phyloP scores from a whole-genome alignment of 2,113 vertebrate species.

The Bubo scandiacus region DNA sequence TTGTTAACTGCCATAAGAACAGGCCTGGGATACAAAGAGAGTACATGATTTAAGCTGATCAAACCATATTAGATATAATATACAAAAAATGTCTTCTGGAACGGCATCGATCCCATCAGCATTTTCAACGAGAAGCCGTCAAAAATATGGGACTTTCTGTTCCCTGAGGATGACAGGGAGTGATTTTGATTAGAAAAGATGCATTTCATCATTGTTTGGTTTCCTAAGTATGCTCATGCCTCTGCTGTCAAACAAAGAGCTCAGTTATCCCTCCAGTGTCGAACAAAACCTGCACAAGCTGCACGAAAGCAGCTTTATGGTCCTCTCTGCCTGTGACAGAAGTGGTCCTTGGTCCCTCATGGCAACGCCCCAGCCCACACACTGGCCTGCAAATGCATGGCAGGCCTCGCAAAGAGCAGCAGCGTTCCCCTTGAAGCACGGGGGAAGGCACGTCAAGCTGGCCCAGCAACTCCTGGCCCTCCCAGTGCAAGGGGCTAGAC shows the following conservation, averaged over 20 bases:
- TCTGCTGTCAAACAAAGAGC: not conserved
- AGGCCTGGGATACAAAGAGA: not conserved
- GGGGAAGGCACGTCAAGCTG: not conserved
- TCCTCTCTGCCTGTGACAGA: not conserved
- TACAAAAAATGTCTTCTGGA: not conserved
- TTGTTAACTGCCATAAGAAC: not conserved
- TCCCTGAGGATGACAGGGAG: not conserved
- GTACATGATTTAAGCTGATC: not conserved
- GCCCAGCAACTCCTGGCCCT: not conserved
- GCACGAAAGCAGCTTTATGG: not conserved
- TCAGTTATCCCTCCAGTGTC: not conserved
- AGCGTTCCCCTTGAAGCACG: rapidly evolving
- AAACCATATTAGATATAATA: not conserved
- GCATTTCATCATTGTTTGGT: not conserved
- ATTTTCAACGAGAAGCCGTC: not conserved
- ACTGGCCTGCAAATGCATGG: rapidly evolving
- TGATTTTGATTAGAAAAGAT: not conserved
- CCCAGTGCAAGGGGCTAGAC: not conserved
- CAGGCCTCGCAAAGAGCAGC: rapidly evolving
- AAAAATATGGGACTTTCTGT: not conserved
- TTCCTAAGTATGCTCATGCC: not conserved
- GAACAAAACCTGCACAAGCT: not conserved
- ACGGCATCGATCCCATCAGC: not conserved
- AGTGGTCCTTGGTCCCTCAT: not conserved
- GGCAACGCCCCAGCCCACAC: not conserved